Base-by-base conservation (phyloP, 2,113 vertebrate genomes). In the Petaurus breviceps region DNA sequence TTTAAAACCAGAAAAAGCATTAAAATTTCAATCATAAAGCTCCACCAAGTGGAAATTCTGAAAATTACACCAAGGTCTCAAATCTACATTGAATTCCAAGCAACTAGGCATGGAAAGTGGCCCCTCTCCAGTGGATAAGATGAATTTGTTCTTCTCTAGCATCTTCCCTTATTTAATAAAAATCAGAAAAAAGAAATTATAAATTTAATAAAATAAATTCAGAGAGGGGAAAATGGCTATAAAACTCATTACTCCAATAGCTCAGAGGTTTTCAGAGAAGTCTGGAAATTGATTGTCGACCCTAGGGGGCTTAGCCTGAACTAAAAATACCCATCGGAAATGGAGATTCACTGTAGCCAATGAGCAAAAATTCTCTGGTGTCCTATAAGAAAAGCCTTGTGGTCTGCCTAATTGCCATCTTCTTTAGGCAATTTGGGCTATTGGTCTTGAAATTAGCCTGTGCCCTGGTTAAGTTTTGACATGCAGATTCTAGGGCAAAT, bases 1-100 rank as follows among this genome's bases (percentile, higher is more conserved):
- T 77, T 94, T 93, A 90, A 57, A 96, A 97, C n/a, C 93, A 94
- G 95, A 94, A 92, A 50, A 26, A 92, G 10, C 96, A 97, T 98
- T 98, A 98, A 98, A 98, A 99, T 98, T 97, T 98, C 97, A 98
- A 98, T 99, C 99, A 98, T 98, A 98, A 99, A 98, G 99, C 98
- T 97, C 99, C 99, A 98, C 98, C 99, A 98, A 98, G 99, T 99
- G 99, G 98, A 97, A 96, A 96, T 96, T 92, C 46, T 96, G 97
- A 93, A 96, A 98, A 99, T 91, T 99, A 98, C 98, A 98, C 68
- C 53, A 95, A 89, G 90, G 47, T 26, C 90, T 1, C n/a, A 91
- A 51, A 24, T 4, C 12, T 25, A 91, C 31, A 93, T 46, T 22
- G 37, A n/a, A n/a, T 77, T 77, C 68, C 14, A 43, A 84, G 68